Evolutionary conservation across 2,113 vertebrate genomes (phyloP).

Genomic region (Crotalus horridus): DNA sequence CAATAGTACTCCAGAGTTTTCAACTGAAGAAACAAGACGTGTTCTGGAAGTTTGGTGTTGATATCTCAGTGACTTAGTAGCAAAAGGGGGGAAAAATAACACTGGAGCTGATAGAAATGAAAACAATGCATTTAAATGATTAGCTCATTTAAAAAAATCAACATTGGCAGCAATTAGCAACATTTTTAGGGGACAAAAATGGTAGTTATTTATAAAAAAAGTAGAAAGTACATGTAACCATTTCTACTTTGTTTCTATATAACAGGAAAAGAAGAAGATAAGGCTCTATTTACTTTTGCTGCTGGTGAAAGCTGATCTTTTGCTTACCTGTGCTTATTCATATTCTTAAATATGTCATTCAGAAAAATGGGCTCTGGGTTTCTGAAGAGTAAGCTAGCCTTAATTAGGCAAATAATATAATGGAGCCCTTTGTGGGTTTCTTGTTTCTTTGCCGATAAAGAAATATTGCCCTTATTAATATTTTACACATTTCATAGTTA

Average conservation of each 20-base stretch:
- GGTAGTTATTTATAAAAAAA: neutral
- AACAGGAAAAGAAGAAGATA: neutral
- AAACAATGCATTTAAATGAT: neutral
- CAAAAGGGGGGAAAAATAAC: neutral
- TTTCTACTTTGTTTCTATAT: neutral
- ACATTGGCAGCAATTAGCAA: neutral
- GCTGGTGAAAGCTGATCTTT: neutral
- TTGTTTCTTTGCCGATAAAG: slow-evolving; percentile 51
- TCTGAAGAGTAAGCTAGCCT: neutral
- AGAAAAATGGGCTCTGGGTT: neutral
- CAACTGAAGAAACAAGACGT: neutral
- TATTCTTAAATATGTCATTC: neutral
- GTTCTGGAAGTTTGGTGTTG: neutral
- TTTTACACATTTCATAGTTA: slow-evolving; percentile 62
- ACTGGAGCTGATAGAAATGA: neutral
- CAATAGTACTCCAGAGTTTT: neutral
- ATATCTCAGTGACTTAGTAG: neutral
- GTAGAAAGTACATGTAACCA: neutral
- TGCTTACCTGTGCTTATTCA: neutral
- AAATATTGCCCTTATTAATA: slow-evolving; percentile 64
- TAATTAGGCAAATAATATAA: slow-evolving; percentile 29
- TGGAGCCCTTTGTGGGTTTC: slow-evolving; percentile 35
- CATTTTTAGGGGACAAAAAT: neutral
- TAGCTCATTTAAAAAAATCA: neutral
- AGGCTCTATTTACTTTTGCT: neutral